These are phyloP conservation scores for Geotrypetes seraphini DNA, from an alignment of 2,797 vertebrate species.

Conservation along the genomic window DNA sequence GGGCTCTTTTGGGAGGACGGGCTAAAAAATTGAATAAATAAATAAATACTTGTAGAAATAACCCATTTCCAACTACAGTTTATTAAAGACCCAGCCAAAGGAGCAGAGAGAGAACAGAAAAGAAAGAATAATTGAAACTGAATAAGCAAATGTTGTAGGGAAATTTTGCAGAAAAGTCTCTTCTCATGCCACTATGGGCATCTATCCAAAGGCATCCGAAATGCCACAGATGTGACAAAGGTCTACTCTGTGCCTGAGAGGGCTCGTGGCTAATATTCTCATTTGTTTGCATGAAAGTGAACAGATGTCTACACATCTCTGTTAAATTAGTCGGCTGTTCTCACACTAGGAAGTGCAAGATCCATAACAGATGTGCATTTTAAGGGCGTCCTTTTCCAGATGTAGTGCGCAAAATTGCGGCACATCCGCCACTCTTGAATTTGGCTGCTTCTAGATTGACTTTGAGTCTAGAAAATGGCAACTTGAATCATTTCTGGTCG, in stretches of 20 bases:
- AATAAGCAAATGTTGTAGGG: no score
- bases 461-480: no score
- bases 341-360: constrained; percentile 5
- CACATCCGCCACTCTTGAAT: not conserved
- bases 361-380: constrained; percentile 20
- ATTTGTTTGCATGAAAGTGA: constrained; percentile 34
- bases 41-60: no score
- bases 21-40: no score
- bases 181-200: not conserved
- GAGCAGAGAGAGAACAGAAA: no score
- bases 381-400: constrained; percentile 7
- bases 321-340: constrained; percentile 42
- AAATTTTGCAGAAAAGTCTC: no score
- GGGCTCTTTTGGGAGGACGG: no score
- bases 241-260: constrained; percentile 23
- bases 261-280: constrained; percentile 26
- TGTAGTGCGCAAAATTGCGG: not conserved
- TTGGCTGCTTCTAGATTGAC: no score
- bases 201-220: constrained; percentile 3
- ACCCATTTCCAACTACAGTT: no score
- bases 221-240: constrained; percentile 22
- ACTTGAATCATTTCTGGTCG: no score
- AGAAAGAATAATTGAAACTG: no score
- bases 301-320: constrained; percentile 42
- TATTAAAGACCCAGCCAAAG: no score